Evolutionary conservation across 2,113 vertebrate species (phyloP).

Genomic region (Corydoras maculifer): DNA sequence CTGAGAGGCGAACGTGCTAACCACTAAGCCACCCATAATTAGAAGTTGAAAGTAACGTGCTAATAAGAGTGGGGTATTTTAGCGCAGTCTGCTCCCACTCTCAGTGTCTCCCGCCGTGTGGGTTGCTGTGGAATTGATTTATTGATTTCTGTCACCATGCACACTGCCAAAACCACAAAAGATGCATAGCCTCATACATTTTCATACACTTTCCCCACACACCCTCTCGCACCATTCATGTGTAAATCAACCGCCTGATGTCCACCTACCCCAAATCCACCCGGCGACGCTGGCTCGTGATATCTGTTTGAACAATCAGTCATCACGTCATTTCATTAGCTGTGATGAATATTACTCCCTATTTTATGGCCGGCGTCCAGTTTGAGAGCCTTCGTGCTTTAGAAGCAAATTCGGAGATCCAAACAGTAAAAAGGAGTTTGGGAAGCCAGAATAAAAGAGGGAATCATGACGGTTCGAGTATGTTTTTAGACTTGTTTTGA

Average conservation of each 20-base stretch:
- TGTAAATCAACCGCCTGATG: conserved; percentile 9
- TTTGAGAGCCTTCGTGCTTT: conserved; percentile 52
- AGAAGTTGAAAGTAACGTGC: background rate
- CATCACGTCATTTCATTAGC: conserved; percentile 50
- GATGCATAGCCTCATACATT: conserved; percentile 7
- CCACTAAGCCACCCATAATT: no score
- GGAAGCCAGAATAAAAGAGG: conserved; percentile 62
- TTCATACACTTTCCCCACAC: background rate
- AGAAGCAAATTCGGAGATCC: conserved; percentile 43
- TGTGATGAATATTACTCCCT: conserved; percentile 61
- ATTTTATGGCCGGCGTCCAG: conserved; percentile 72
- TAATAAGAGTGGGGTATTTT: conserved; percentile 11
- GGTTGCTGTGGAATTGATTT: conserved; percentile 16
- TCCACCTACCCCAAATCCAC: background rate
- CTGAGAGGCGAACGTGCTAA: no score
- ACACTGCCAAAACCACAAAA: conserved; percentile 6
- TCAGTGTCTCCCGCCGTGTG: conserved; percentile 9
- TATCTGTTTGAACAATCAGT: conserved; percentile 47
- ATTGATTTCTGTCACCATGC: background rate
- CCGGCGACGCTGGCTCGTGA: conserved; percentile 12
- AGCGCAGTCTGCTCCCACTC: conserved; percentile 1
- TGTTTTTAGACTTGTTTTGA: conserved; percentile 95
- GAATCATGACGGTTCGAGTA: conserved; percentile 81
- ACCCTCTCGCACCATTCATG: background rate
- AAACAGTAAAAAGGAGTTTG: conserved; percentile 45